A percentile compares a stretch with the other conserved stretches of the same genome.
Conservation (phyloP, 2,113 vertebrate genomes). For the Terrapene triunguis region DNA sequence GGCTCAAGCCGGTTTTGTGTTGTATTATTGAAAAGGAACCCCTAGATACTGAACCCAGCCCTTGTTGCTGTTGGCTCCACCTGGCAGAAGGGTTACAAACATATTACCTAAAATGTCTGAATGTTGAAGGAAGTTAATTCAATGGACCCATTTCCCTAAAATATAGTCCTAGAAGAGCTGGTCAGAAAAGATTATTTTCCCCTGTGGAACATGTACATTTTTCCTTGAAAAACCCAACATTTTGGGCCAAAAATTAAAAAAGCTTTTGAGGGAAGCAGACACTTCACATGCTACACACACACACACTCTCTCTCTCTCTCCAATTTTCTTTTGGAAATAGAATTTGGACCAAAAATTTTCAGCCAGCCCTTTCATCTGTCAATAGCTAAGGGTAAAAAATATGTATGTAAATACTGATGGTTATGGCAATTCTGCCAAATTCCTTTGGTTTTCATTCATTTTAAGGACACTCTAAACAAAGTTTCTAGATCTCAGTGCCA, state of each 20-base stretch:
- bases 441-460: not conserved
- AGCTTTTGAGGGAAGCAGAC: not conserved
- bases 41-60: too few relatives aligned
- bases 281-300: too few relatives aligned
- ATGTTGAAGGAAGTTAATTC: not conserved
- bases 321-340: not conserved
- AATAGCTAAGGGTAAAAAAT: not conserved
- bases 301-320: too few relatives aligned
- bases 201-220: not conserved
- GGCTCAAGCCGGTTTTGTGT: too few relatives aligned
- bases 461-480: not conserved
- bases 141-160: not conserved
- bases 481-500: not conserved
- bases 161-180: not conserved
- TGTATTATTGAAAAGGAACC: too few relatives aligned
- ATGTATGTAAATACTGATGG: not conserved
- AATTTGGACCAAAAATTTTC: not conserved
- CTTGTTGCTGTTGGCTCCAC: too few relatives aligned
- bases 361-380: not conserved
- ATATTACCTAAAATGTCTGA: not conserved
- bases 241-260: too few relatives aligned
- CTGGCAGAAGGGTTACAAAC: too few relatives aligned
- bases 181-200: not conserved
- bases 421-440: not conserved
- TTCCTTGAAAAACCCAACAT: not conserved